Base-by-base conservation (phyloP, 2,113 vertebrate genomes). In the Pseudopodoces humilis region DNA sequence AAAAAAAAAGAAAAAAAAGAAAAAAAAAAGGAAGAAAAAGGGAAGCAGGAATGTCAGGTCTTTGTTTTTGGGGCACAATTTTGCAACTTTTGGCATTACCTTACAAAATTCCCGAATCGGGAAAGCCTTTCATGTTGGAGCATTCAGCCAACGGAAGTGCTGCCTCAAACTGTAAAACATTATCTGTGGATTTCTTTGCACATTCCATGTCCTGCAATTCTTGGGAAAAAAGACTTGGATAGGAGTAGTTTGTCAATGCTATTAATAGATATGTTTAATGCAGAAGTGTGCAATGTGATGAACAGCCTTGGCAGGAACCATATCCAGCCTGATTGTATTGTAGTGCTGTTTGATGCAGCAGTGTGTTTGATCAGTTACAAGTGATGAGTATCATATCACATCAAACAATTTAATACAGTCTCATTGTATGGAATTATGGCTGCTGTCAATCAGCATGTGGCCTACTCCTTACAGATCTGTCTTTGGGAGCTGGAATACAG, bases 371-470 rank as follows among this genome's bases (percentile, higher is more conserved):
- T 98, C 97, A 98, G 96, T 98, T 98, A 97, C 97, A 97, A 98
- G 97, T 96, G 96, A 97, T 95, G 97, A 98, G 86, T 95, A 97
- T 98, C 97, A 96, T 95, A 97, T 98, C 97, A 97, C 97, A 98
- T 98, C 98, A 98, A 98, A 98, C 98, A 98, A 97, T 98, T 95
- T 97, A 97, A 97, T 97, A 96, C 96, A 96, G 92, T 97, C 98
- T 98, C 98, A 98, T 98, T 98, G 98, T 97, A 98, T 96, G 96
- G 97, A 98, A 98, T 98, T 98, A 98, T 97, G 97, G 98, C 98
- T 98, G 96, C 98, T 98, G 98, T 98, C 98, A 98, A 97, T 98
- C 98, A 98, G 93, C 96, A 89, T 93, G 88, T 95, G 95, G 95
- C 95, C 97, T 97, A 90, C 96, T 95, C 97, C 97, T 98, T 75